phyloP scores from a whole-genome alignment of 2,888 invertebrate genomes.

The Priocnemis perturbator region DNA sequence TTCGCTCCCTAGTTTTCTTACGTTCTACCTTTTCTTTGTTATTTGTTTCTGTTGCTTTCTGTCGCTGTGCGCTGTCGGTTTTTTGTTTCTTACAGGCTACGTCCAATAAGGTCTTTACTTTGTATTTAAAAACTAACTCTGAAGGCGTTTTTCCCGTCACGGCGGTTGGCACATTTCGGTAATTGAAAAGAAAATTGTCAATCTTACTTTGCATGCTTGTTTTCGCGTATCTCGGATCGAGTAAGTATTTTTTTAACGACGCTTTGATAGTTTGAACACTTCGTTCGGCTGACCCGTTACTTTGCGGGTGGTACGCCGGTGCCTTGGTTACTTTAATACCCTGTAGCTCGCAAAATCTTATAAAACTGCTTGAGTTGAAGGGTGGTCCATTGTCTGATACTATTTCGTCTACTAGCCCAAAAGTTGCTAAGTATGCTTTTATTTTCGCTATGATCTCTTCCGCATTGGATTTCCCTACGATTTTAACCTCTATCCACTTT shows the following conservation, averaged over 20 bases:
- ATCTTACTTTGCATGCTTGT: constrained; percentile 26
- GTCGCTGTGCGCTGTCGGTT: too few species aligned
- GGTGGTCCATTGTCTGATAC: constrained; percentile 31
- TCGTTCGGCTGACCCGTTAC: constrained; percentile 49
- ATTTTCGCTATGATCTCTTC: constrained; percentile 16
- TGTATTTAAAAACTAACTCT: constrained; percentile 32
- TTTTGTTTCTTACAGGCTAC: too few species aligned
- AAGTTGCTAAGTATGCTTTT: constrained; percentile 4
- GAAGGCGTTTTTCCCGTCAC: constrained; percentile 34
- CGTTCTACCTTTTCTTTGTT: too few species aligned
- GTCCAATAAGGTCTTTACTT: constrained; percentile 28
- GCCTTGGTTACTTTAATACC: constrained; percentile 43
- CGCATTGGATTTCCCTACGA: constrained; percentile 26
- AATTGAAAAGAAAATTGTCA: too few species aligned
- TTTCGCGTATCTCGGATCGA: constrained; percentile 16
- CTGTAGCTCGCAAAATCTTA: constrained; percentile 20
- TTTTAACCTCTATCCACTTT: constrained; percentile 9
- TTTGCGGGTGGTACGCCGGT: constrained; percentile 50
- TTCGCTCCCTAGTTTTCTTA: too few species aligned
- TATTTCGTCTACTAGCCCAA: constrained; percentile 20
- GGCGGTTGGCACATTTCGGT: constrained; percentile 35
- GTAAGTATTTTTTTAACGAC: constrained; percentile 41
- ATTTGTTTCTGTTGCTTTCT: too few species aligned
- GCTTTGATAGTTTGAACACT: constrained; percentile 45
- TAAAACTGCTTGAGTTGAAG: constrained; percentile 23